A percentile compares a stretch with the other conserved stretches of the same genome.
Evolutionary conservation across 2,113 vertebrate genomes (phyloP).

Genomic region (Antechinus flavipes): DNA sequence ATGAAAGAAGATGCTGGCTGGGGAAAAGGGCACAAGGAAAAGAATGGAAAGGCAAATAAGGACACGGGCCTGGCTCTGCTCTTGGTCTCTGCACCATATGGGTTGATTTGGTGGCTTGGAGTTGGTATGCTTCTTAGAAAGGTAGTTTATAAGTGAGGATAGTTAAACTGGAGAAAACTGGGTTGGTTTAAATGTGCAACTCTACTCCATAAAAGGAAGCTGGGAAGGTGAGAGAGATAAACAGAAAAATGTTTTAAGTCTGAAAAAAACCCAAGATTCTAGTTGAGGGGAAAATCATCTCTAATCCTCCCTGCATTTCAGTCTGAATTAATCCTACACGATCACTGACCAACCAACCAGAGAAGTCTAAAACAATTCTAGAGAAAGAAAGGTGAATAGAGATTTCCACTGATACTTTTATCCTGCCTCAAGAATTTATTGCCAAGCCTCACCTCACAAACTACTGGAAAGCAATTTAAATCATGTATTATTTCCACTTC

Average conservation of each 20-base stretch:
- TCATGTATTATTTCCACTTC: background rate
- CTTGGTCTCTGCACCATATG: background rate
- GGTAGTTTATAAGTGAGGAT: background rate
- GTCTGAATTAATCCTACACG: background rate
- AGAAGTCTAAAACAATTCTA: background rate
- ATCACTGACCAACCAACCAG: background rate
- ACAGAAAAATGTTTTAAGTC: background rate
- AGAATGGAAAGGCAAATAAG: background rate
- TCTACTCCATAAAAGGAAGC: background rate
- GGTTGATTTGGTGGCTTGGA: background rate
- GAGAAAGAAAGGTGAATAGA: background rate
- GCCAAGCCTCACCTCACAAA: background rate
- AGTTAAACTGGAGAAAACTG: background rate
- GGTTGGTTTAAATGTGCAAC: background rate
- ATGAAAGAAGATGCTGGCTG: background rate
- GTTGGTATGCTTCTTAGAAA: background rate
- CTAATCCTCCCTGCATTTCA: background rate
- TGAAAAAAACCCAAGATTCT: background rate
- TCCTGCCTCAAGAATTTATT: background rate
- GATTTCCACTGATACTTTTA: background rate
- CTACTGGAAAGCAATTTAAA: background rate
- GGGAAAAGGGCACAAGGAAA: background rate
- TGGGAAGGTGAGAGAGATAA: background rate
- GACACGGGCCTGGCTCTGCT: background rate
- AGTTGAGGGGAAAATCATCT: background rate